phyloP scores from a whole-genome alignment of 35 echinoderm and acorn worm genomes.

The Antedon bifida region DNA sequence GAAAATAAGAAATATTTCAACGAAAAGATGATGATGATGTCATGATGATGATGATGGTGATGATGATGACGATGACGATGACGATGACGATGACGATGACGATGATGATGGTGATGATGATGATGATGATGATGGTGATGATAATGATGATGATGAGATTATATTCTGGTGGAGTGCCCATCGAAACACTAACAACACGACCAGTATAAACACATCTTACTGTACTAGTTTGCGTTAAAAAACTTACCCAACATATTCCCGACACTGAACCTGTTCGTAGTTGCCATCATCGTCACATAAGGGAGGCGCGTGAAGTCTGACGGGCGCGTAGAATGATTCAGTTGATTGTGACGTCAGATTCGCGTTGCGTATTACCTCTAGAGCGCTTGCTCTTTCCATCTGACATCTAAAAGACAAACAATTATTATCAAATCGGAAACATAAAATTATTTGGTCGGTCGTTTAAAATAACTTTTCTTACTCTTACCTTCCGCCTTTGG shows the following conservation, averaged over 20 bases:
- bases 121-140: not conserved
- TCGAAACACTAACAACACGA: no score
- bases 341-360: not conserved
- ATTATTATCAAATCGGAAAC: no score
- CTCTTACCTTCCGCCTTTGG: not conserved
- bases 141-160: not conserved
- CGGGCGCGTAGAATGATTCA: not conserved
- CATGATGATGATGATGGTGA: no score
- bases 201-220: not conserved
- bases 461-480: no score
- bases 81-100: no score
- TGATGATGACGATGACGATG: no score
- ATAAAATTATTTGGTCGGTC: no score
- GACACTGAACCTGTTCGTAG: not conserved
- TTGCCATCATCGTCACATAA: not conserved
- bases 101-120: no score
- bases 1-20: no score
- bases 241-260: not conserved
- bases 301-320: not conserved
- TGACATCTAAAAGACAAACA: not conserved
- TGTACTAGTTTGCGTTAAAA: not conserved
- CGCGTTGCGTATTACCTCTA: not conserved
- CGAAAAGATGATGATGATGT: no score
- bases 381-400: not conserved
- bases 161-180: no score